A percentile compares a stretch with the other conserved stretches of the same genome.
phyloP scores from a whole-genome alignment of 2,888 invertebrate species.

The Luffia ferchaultella region DNA sequence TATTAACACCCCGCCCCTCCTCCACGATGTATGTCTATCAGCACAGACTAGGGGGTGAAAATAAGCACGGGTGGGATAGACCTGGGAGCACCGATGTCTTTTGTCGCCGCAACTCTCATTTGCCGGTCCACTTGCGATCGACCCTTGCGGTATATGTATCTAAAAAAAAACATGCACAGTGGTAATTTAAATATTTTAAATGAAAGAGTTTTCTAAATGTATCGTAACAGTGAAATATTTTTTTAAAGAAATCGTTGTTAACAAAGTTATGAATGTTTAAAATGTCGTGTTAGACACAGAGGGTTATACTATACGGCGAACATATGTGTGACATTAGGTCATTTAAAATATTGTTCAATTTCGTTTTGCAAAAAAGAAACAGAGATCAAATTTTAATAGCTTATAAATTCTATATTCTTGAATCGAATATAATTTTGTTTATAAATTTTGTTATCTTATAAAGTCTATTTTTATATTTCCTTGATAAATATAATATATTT shows the following conservation, averaged over 20 bases:
- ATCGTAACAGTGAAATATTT: background rate
- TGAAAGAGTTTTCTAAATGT: background rate
- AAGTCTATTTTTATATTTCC: too few relatives aligned
- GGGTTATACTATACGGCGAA: background rate
- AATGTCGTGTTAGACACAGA: background rate
- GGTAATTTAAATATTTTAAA: background rate
- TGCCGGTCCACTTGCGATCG: conserved; percentile 17
- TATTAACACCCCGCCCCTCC: too few relatives aligned
- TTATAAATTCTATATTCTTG: too few relatives aligned
- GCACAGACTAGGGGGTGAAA: too few relatives aligned
- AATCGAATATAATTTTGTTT: too few relatives aligned
- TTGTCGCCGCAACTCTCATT: conserved; percentile 14
- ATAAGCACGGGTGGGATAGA: background rate
- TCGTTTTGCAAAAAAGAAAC: too few relatives aligned
- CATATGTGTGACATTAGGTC: background rate
- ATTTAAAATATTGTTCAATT: too few relatives aligned
- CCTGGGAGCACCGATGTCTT: conserved; percentile 5
- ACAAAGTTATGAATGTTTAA: background rate
- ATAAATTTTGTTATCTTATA: too few relatives aligned
- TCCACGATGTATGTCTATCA: too few relatives aligned
- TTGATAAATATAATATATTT: too few relatives aligned
- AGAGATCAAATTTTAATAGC: too few relatives aligned
- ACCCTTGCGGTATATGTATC: background rate
- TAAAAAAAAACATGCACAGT: too few relatives aligned
- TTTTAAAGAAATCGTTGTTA: background rate